phyloP scores from a whole-genome alignment of 2,113 vertebrate genomes.

The Apistogramma diplotaenia region DNA sequence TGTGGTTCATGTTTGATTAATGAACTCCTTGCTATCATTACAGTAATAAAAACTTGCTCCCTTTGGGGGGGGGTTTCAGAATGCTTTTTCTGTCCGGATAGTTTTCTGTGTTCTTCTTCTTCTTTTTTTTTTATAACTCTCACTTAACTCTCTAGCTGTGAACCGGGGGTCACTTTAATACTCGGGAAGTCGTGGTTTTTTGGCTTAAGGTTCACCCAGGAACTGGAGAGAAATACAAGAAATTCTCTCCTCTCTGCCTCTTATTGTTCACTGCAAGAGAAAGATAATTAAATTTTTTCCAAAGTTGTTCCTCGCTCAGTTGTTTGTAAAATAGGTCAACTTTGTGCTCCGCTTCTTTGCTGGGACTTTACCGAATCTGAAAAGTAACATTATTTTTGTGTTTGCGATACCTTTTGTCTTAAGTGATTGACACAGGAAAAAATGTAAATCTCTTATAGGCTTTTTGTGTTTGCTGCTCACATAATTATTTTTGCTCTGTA shows the following conservation, averaged over 20 bases:
- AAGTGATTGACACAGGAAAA: conserved; percentile 18
- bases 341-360: conserved; percentile 25
- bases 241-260: neutral
- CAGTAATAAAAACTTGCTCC: neutral
- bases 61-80: neutral
- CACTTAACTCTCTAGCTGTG: neutral
- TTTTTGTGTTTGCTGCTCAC: neutral
- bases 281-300: conserved; percentile 46
- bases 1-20: conserved; percentile 22
- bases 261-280: neutral
- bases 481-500: neutral
- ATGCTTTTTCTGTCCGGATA: neutral
- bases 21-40: neutral
- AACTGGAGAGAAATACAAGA: neutral
- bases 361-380: conserved; percentile 4
- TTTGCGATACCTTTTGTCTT: conserved; percentile 23
- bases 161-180: conserved; percentile 41
- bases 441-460: neutral
- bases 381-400: neutral
- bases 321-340: conserved; percentile 58
- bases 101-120: neutral
- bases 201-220: conserved; percentile 6
- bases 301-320: conserved; percentile 11
- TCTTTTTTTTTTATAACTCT: conserved; percentile 5
- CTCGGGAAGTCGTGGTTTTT: conserved; percentile 9